Evolutionary conservation across 2,113 vertebrate species (phyloP).

Genomic region (Pseudonaja textilis): DNA sequence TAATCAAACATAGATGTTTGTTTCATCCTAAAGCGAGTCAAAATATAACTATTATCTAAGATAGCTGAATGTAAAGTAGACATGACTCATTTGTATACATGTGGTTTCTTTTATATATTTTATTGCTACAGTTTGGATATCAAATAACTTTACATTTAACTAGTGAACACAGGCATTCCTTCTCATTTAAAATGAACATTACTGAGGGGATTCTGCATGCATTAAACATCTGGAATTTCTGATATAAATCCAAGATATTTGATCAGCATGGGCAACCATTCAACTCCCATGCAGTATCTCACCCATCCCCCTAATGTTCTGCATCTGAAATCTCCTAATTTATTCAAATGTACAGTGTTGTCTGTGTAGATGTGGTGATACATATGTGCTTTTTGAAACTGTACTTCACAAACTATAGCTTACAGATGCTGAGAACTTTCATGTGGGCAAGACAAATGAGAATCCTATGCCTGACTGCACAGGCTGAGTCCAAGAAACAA

Average conservation of each 20-base stretch:
- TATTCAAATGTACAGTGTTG: constrained; percentile 53
- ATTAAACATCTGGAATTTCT: constrained; percentile 73
- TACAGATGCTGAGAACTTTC: constrained; percentile 73
- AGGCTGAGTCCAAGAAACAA: constrained; percentile 72
- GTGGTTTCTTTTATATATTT: background rate
- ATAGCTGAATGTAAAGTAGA: background rate
- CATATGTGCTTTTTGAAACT: constrained; percentile 70
- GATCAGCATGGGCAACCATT: constrained; percentile 66
- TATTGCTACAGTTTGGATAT: background rate
- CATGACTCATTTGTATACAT: background rate
- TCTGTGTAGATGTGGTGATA: constrained; percentile 66
- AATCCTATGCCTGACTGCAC: constrained; percentile 64
- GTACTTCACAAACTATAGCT: constrained; percentile 76
- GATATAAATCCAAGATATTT: constrained; percentile 70
- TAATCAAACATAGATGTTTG: constrained; percentile 18
- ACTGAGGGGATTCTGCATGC: constrained; percentile 38
- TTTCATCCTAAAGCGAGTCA: constrained; percentile 5
- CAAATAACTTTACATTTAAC: background rate
- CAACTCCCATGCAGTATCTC: constrained; percentile 46
- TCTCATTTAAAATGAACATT: constrained; percentile 46
- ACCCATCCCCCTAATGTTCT: constrained; percentile 56
- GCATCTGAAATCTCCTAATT: constrained; percentile 65
- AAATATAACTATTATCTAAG: constrained; percentile 6
- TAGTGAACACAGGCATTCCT: background rate
- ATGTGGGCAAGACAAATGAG: constrained; percentile 76